Percentiles rank a stretch among this genome's conserved stretches.
Conservation (phyloP, 64 coral and sea anemone genomes). For the Anthopleura sola region DNA sequence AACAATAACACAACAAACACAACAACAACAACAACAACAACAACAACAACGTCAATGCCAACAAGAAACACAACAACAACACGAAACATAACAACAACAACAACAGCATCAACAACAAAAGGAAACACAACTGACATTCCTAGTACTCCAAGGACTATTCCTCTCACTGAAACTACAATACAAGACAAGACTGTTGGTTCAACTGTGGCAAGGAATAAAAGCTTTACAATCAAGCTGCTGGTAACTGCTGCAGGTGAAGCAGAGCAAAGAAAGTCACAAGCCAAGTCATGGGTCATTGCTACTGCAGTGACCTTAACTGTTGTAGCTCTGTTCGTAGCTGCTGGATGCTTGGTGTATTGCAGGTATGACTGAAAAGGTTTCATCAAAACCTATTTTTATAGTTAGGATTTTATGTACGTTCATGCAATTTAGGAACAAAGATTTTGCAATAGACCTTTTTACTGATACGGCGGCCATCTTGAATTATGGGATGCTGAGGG, state of each 20-base stretch:
- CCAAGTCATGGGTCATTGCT: neutral
- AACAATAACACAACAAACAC: neutral
- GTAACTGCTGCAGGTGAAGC: neutral
- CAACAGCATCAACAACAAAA: neutral
- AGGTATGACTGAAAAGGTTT: neutral
- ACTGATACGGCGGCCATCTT: no score
- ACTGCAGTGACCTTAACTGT: neutral
- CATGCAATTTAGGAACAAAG: no score
- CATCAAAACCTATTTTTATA: no score
- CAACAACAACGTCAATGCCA: neutral
- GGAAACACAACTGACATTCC: neutral
- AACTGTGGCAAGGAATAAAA: neutral
- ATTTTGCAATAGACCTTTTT: no score
- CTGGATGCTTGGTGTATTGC: neutral
- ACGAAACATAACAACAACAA: neutral
- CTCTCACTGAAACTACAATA: neutral
- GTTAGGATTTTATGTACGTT: no score
- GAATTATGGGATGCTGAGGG: no score
- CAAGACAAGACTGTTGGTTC: neutral
- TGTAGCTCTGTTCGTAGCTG: neutral
- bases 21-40: neutral
- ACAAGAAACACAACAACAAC: neutral
- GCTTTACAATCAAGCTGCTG: neutral
- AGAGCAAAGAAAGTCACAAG: neutral
- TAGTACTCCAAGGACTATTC: neutral